Base-by-base conservation (phyloP, 2,797 vertebrate genomes). In the Sebastes minor region DNA sequence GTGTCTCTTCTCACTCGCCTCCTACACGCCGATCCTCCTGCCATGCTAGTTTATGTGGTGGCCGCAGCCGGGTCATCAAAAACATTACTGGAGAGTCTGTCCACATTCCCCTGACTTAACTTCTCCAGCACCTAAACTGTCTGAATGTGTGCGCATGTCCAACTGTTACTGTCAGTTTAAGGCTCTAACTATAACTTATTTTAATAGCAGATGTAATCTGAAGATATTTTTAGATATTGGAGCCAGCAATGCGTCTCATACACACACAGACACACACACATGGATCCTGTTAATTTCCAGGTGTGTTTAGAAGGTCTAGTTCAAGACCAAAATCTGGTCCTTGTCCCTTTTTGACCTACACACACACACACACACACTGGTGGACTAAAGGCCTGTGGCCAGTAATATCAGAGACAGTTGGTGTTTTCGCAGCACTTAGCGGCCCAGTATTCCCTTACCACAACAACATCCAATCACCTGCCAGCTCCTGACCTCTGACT, bases 401-500 rank as follows among this genome's bases (percentile, higher is more conserved):
- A 92, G 82, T 89, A 91, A 91, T 91, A 89, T 93, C 91, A 91
- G 84, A 94, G 92, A 94, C 91, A 90, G 92, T 94, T 93, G 89
- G 85, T 93, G 91, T 95, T 95, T 95, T 93, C 81, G 69, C 89
- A 92, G 91, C 89, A 88, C 92, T 94, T 89, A 90, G 91, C 38
- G 64, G 78, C 64, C 56, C 74, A 82, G 94, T 94, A 88, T 95
- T 94, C 63, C 79, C 92, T 96, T 96, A 94, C 95, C 93, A 92
- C 84, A 91, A 93, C 93, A 95, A 94, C 93, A 95, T 89, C 91
- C 92, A 94, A 95, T 91, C 89, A 95, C 92, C 94, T 93, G 90
- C 84, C 89, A 88, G 91, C 90, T 79, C 84, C 76, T 79, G 91
- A 94, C 92, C 93, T 85, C 10, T 92, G 92, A 90, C 90, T 89